phyloP scores from a whole-genome alignment of 2,888 invertebrate species.

The Heteropelma amictum region DNA sequence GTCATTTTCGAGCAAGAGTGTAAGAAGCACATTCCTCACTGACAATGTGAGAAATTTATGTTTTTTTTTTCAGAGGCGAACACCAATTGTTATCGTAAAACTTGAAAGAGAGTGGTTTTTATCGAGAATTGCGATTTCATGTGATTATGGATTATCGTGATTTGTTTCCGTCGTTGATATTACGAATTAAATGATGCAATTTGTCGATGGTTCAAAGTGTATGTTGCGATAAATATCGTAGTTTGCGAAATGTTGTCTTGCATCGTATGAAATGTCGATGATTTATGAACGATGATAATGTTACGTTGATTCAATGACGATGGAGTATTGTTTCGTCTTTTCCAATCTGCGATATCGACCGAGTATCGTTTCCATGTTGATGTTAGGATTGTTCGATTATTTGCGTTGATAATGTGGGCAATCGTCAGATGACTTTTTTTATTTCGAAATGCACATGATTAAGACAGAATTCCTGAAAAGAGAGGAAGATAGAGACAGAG shows the following conservation, averaged over 20 bases:
- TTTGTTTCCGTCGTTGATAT: constrained; percentile 3
- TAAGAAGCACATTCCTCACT: constrained; percentile 32
- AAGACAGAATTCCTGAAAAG: constrained; percentile 20
- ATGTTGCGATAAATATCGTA: neutral
- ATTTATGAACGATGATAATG: neutral
- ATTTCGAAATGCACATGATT: neutral
- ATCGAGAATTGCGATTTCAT: neutral
- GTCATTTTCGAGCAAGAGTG: neutral
- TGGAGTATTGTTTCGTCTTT: neutral
- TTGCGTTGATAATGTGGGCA: neutral
- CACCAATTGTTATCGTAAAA: constrained; percentile 40
- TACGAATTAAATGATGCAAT: neutral
- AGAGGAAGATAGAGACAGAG: constrained; percentile 1
- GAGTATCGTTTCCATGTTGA: too few species aligned
- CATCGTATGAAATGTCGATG: neutral
- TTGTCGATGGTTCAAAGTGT: neutral
- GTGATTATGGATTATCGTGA: neutral
- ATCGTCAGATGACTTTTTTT: neutral
- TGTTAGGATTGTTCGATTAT: neutral
- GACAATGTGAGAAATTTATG: constrained; percentile 6
- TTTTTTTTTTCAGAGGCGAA: constrained; percentile 12
- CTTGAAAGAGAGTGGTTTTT: neutral
- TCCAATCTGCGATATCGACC: neutral
- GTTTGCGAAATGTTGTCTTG: neutral
- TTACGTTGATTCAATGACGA: neutral